Percentiles rank a stretch among this genome's conserved stretches.
phyloP scores from a whole-genome alignment of 2,888 invertebrate genomes.

The Drosophila antonietae region DNA sequence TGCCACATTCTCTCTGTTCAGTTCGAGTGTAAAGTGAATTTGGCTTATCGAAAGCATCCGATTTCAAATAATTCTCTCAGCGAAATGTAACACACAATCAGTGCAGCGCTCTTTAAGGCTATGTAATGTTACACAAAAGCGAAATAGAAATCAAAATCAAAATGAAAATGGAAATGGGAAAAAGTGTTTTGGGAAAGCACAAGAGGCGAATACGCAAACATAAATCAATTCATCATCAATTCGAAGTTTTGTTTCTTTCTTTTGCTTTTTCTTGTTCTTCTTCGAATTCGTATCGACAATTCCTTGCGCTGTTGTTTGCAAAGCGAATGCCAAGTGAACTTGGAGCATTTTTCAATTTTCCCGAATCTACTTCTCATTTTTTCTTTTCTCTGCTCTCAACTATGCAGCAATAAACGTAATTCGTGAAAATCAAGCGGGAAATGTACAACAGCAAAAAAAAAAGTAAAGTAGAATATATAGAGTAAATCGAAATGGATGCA shows the following conservation, averaged over 20 bases:
- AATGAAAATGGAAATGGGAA: conserved; percentile 16
- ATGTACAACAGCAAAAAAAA: conserved; percentile 22
- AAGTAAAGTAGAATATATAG: conserved; percentile 7
- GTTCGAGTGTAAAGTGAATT: conserved; percentile 20
- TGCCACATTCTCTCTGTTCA: neutral
- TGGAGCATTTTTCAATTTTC: conserved; percentile 66
- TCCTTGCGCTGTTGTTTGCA: conserved; percentile 56
- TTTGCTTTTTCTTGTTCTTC: conserved; percentile 8
- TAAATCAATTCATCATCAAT: conserved; percentile 72
- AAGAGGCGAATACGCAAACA: conserved; percentile 44
- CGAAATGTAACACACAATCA: conserved; percentile 29
- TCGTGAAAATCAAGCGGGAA: conserved; percentile 58
- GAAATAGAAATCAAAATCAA: conserved; percentile 19
- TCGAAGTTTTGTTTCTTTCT: conserved; percentile 38
- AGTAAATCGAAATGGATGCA: conserved; percentile 40
- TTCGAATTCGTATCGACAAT: conserved; percentile 37
- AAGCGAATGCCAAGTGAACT: conserved; percentile 65
- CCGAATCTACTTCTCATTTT: neutral
- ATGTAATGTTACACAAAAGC: conserved; percentile 6
- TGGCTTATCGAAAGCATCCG: conserved; percentile 14
- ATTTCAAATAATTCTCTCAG: conserved; percentile 25
- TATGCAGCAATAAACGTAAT: conserved; percentile 62
- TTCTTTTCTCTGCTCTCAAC: conserved; percentile 13
- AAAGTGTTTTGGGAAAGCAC: conserved; percentile 31
- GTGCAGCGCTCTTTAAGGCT: conserved; percentile 9